Conservation (phyloP, 2,888 invertebrate genomes). For the Xestia xanthographa region DNA sequence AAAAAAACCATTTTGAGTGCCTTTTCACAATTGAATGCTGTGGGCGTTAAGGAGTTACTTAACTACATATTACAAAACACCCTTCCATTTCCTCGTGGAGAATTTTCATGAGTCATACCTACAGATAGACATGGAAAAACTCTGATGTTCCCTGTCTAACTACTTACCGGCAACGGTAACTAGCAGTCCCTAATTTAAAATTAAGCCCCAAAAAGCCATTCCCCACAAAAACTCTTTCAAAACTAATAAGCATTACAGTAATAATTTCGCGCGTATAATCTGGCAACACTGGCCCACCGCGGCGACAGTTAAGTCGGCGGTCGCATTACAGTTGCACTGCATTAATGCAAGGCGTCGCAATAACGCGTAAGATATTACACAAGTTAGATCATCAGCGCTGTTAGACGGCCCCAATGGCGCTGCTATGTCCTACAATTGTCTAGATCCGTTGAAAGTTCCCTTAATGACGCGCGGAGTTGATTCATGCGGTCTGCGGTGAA, state of each 20-base stretch:
- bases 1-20: neutral
- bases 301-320: slow-evolving; percentile 59
- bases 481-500: slow-evolving; percentile 76
- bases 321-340: slow-evolving; percentile 72
- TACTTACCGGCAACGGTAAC: slow-evolving; percentile 6
- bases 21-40: neutral
- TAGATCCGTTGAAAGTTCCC: slow-evolving; percentile 76
- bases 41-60: neutral
- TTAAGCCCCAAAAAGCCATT: slow-evolving; percentile 25
- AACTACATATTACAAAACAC: neutral
- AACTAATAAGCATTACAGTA: slow-evolving; percentile 66
- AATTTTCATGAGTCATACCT: neutral
- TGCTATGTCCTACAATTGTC: slow-evolving; percentile 70
- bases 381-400: slow-evolving; percentile 85
- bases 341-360: slow-evolving; percentile 81
- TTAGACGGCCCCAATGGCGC: slow-evolving; percentile 76
- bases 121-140: neutral
- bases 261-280: slow-evolving; percentile 63
- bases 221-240: slow-evolving; percentile 49
- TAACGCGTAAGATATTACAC: slow-evolving; percentile 83
- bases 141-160: neutral
- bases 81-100: neutral
- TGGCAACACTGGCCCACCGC: slow-evolving; percentile 66
- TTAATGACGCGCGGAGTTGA: slow-evolving; percentile 77
- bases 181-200: slow-evolving; percentile 26